A percentile compares a stretch with the other conserved stretches of the same genome.
Evolutionary conservation across 2,888 invertebrate genomes (phyloP).

Genomic region (Cosmia trapezina): DNA sequence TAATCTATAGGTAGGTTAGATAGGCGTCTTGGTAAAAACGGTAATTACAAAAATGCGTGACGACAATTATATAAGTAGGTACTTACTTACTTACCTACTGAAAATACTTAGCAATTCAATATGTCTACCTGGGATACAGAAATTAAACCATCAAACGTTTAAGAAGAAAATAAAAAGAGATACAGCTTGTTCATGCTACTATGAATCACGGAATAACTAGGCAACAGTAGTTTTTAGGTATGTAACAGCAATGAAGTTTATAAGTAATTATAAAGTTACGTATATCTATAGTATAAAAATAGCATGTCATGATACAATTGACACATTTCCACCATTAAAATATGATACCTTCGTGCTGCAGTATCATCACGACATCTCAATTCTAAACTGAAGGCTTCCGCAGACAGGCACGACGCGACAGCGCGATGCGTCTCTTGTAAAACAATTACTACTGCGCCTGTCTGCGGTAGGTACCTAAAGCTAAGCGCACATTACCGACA

Average conservation of each 20-base stretch:
- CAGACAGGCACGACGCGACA: no score
- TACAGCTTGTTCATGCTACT: not conserved
- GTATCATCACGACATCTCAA: conserved; percentile 24
- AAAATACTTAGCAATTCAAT: not conserved
- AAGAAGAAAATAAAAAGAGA: not conserved
- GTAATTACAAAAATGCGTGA: not conserved
- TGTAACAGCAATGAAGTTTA: conserved; percentile 25
- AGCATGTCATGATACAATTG: conserved; percentile 40
- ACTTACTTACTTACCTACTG: no score
- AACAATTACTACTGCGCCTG: no score
- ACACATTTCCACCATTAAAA: conserved; percentile 35
- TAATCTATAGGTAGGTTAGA: no score
- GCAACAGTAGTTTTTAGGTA: conserved; percentile 15
- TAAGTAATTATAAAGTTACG: conserved; percentile 31
- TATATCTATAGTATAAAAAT: conserved; percentile 23
- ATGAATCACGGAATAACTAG: conserved; percentile 12
- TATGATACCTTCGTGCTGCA: conserved; percentile 29
- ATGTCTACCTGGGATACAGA: not conserved
- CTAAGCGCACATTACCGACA: not conserved
- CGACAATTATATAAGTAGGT: no score
- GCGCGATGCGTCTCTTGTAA: no score
- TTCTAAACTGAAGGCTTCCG: no score
- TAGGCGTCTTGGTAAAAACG: not conserved
- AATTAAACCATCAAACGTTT: not conserved
- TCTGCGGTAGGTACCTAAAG: not conserved